Evolutionary conservation across 2,797 vertebrate species (phyloP).

Genomic region (Anabas testudineus): DNA sequence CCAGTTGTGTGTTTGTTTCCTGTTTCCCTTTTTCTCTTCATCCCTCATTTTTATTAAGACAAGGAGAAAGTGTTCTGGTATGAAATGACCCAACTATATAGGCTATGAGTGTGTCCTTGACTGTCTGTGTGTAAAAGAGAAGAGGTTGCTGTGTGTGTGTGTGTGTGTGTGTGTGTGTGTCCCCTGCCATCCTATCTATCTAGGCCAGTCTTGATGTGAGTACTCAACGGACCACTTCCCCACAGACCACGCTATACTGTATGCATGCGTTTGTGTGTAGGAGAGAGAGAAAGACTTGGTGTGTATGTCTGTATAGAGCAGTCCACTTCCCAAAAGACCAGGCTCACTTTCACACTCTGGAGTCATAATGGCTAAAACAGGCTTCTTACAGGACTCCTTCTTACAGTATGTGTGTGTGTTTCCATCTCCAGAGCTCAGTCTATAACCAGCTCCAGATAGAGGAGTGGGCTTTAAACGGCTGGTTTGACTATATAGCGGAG

Average conservation of each 20-base stretch:
- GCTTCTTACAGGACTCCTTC: conserved; percentile 69
- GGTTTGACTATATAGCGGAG: conserved; percentile 46
- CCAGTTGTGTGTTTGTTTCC: background rate
- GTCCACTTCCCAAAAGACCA: conserved; percentile 82
- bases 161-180: conserved; percentile 37
- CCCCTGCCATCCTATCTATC: conserved; percentile 79
- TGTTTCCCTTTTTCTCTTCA: background rate
- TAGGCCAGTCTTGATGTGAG: conserved; percentile 83
- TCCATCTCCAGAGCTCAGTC: conserved; percentile 45
- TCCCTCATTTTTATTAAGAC: conserved; percentile 43
- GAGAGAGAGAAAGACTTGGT: conserved; percentile 36
- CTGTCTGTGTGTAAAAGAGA: conserved; percentile 58
- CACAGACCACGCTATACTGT: conserved; percentile 65
- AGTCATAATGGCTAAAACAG: conserved; percentile 78
- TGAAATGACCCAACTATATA: conserved; percentile 75
- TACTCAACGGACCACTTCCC: conserved; percentile 77
- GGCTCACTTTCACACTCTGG: conserved; percentile 78
- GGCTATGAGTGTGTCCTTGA: conserved; percentile 76
- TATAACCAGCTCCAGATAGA: conserved; percentile 54
- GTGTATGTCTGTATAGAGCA: conserved; percentile 59
- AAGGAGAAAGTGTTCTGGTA: conserved; percentile 59
- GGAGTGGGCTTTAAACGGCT: conserved; percentile 15
- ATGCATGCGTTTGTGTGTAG: conserved; percentile 41
- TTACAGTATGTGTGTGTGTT: conserved; percentile 42
- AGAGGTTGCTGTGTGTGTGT: conserved; percentile 18